These are phyloP conservation scores for Cichlasoma orientale DNA, from an alignment of 2,797 vertebrate species.

Conservation along the genomic window DNA sequence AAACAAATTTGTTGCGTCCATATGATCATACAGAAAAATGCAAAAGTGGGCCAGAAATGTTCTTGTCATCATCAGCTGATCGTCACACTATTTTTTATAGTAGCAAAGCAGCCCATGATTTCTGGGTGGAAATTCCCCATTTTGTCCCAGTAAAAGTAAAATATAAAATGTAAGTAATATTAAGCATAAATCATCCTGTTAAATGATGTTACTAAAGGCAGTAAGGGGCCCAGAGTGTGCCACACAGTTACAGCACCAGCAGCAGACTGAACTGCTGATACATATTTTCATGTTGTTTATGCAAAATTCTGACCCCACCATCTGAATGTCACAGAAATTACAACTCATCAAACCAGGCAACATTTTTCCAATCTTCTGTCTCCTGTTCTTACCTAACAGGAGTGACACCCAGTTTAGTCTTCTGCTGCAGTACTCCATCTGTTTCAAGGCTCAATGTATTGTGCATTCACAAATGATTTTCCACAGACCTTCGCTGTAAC, in stretches of 20 bases:
- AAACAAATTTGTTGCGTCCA: not conserved
- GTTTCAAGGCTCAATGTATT: not conserved
- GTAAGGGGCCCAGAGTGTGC: too few species aligned
- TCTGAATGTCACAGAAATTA: too few species aligned
- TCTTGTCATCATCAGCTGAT: not conserved
- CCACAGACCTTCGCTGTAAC: not conserved
- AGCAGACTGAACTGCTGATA: too few species aligned
- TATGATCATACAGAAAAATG: not conserved
- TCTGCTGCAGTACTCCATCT: not conserved
- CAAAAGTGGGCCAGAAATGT: not conserved
- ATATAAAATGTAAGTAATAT: too few species aligned
- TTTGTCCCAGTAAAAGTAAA: not conserved
- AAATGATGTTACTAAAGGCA: too few species aligned
- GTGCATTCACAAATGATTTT: not conserved
- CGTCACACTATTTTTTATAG: not conserved
- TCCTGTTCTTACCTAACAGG: not conserved
- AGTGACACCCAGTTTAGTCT: not conserved
- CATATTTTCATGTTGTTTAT: too few species aligned
- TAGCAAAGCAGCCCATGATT: not conserved
- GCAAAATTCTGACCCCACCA: too few species aligned
- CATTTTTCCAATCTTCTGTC: too few species aligned
- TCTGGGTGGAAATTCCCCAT: not conserved
- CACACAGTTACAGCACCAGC: too few species aligned
- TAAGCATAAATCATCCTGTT: too few species aligned
- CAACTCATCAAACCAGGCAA: too few species aligned